Conservation (phyloP, 1,140 invertebrate genomes). For the Drosophila saltans region DNA sequence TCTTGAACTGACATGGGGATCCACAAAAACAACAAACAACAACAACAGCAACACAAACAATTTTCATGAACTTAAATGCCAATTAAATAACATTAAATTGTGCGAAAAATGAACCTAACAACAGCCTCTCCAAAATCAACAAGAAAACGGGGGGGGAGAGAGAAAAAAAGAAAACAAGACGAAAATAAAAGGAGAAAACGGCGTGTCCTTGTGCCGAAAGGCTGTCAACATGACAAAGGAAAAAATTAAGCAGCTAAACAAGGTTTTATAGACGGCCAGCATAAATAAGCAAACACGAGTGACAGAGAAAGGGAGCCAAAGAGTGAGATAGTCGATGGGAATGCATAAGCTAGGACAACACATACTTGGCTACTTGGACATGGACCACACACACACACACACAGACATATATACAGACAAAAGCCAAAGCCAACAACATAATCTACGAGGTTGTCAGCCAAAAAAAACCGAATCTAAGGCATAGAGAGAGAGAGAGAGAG, state of each 20-base stretch:
- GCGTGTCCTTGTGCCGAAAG: constrained; percentile 55
- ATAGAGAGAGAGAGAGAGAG: background rate
- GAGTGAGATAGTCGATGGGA: constrained; percentile 37
- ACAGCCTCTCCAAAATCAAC: constrained; percentile 32
- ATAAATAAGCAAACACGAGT: constrained; percentile 67
- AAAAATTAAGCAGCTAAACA: constrained; percentile 81
- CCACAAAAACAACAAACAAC: constrained; percentile 23
- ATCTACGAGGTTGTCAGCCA: constrained; percentile 78
- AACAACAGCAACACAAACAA: constrained; percentile 34
- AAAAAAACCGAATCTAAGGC: constrained; percentile 49
- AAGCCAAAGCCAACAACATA: constrained; percentile 79
- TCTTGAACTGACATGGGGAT: constrained; percentile 31
- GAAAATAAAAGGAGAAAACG: constrained; percentile 6
- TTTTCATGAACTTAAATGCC: constrained; percentile 77
- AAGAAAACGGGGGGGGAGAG: background rate
- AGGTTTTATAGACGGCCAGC: constrained; percentile 67
- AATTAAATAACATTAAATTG: constrained; percentile 82
- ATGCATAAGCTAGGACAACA: constrained; percentile 64
- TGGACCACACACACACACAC: constrained; percentile 30
- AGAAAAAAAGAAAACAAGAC: constrained; percentile 6
- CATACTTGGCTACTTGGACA: constrained; percentile 47
- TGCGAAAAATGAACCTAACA: constrained; percentile 68
- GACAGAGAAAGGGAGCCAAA: constrained; percentile 32
- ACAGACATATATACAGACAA: constrained; percentile 41
- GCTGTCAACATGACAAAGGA: constrained; percentile 79